phyloP scores from a whole-genome alignment of 2,113 vertebrate genomes.

The Tragelaphus scriptus region DNA sequence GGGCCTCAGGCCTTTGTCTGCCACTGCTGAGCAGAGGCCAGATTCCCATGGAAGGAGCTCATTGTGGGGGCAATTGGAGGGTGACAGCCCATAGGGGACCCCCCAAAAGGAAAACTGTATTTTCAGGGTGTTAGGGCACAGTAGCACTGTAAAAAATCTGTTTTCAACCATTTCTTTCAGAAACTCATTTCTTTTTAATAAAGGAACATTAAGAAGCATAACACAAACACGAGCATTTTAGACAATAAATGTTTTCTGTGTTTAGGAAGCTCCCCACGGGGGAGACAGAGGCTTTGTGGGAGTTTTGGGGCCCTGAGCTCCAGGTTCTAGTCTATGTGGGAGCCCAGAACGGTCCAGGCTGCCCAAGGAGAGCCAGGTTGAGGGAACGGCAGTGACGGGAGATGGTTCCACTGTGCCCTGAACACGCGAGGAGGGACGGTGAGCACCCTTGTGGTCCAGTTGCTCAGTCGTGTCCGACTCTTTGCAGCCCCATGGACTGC shows the following conservation, averaged over 20 bases:
- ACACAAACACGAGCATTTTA: background rate
- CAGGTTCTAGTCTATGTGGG: background rate
- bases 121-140: background rate
- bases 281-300: background rate
- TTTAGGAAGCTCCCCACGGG: fast-evolving
- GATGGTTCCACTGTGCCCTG: background rate
- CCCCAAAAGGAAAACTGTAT: background rate
- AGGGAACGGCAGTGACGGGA: background rate
- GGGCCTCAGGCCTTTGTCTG: background rate
- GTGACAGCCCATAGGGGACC: background rate
- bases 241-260: background rate
- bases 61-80: background rate
- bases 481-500: background rate
- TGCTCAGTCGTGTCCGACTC: fast-evolving
- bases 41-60: background rate
- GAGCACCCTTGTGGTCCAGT: background rate
- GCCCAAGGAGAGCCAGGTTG: background rate
- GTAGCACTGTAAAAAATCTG: background rate
- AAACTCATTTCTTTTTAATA: background rate
- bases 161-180: background rate
- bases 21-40: background rate
- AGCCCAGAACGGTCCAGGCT: background rate
- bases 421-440: background rate
- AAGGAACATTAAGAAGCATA: background rate
- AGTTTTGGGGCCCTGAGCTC: background rate